Evolutionary conservation across 2,888 invertebrate species (phyloP), one percentile per base, ranked within the genome.

Genomic region (Eurois occulta): DNA sequence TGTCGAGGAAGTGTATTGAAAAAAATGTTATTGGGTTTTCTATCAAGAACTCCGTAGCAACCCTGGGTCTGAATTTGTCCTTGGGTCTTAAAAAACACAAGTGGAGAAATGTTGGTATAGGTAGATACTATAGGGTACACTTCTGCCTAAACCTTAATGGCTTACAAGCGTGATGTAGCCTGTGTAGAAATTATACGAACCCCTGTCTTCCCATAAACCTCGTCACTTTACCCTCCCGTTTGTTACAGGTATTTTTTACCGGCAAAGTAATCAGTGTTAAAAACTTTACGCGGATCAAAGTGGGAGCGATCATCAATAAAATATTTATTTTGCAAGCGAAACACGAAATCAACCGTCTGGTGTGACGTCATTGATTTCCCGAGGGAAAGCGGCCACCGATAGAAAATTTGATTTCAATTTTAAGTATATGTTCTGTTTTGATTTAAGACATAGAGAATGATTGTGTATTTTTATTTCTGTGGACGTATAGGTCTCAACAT

Each of bases 281-380:
- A 87, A 90, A 90, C 89, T 88, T 90, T 88, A 90, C 84, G 72
- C 83, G 87, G 88, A 92, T 92, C 91, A 92, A 92, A 92, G 90
- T 86, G 81, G 62, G 85, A 83, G 87, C 90, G 86, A 91, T 93
- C 90, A 91, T 91, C 92, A 91, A 93, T 94, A 94, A 94, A 94
- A 93, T 91, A 92, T 91, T 92, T 92, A 91, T 92, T 93, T 92
- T 91, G 86, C 87, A 90, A 88, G 86, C 90, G 91, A 88, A 91
- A 91, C 91, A 91, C 91, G 90, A 93, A 93, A 94, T 93, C 93
- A 92, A 88, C 85, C 85, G 90, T 89, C 88, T 89, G 92, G 90
- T 91, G 82, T 88, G 90, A 90, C 90, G 86, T 86, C 86, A 85
- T 48, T 93, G 94, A 95, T 95, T 95, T 95, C 95, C 95, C 95